Percentiles rank a stretch among this genome's conserved stretches.
Conservation (phyloP, 2,888 invertebrate species). For the Stenodera caucasica region DNA sequence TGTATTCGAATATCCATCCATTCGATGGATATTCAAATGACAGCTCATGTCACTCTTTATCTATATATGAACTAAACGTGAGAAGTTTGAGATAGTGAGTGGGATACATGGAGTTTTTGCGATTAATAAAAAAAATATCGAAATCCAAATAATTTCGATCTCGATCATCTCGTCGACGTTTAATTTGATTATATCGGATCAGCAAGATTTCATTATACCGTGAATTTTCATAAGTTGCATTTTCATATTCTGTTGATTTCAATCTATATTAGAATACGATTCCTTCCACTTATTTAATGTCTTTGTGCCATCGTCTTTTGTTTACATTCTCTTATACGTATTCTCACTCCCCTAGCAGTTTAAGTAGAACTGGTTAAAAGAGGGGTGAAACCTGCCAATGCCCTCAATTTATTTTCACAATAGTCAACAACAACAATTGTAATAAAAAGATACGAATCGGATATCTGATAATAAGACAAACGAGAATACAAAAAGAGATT, state of each 20-base stretch:
- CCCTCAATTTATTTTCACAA: too few species aligned
- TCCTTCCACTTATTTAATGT: neutral
- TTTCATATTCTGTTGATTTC: neutral
- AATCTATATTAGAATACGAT: neutral
- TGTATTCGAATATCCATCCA: neutral
- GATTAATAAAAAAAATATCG: too few species aligned
- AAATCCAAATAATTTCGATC: too few species aligned
- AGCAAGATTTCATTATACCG: neutral
- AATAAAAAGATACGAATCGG: too few species aligned
- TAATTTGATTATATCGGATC: neutral
- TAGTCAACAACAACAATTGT: too few species aligned
- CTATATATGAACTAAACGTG: neutral
- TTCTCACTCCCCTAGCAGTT: too few species aligned
- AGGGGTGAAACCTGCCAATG: too few species aligned
- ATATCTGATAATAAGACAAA: too few species aligned
- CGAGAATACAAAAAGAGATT: too few species aligned
- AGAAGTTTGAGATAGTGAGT: neutral
- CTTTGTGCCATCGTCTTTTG: neutral
- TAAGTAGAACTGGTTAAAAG: too few species aligned
- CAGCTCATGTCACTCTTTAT: neutral
- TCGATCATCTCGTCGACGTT: too few species aligned
- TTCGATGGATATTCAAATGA: neutral
- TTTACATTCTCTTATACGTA: neutral
- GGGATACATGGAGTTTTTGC: too few species aligned
- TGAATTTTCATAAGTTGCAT: neutral